These are phyloP conservation scores for Thunnus maccoyii DNA, from an alignment of 2,113 vertebrate species.

Conservation along the genomic window DNA sequence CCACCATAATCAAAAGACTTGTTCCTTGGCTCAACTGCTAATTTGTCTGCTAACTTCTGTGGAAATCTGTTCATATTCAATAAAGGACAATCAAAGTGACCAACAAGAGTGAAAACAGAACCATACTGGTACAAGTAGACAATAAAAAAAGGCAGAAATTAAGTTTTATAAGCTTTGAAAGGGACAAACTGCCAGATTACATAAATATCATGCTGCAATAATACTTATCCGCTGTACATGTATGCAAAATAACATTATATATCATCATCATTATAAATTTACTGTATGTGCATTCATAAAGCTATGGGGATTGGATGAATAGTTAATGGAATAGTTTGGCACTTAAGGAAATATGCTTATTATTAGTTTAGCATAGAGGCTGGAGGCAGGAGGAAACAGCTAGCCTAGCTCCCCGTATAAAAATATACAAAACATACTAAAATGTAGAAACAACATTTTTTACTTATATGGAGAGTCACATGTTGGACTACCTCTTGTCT, in stretches of 20 bases:
- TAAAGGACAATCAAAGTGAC: conserved; percentile 25
- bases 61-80: conserved; percentile 11
- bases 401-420: too few species aligned
- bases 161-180: conserved; percentile 2
- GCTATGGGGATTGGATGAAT: background rate
- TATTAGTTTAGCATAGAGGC: too few species aligned
- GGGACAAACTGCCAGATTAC: background rate
- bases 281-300: background rate
- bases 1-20: conserved; percentile 30
- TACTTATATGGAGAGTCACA: too few species aligned
- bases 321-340: background rate
- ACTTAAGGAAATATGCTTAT: too few species aligned
- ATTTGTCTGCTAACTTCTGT: background rate
- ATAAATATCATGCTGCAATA: background rate
- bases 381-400: too few species aligned
- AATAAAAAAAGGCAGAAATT: background rate
- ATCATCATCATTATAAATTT: background rate
- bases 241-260: background rate
- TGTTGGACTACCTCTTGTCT: too few species aligned
- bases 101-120: conserved; percentile 10
- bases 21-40: conserved; percentile 14
- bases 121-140: background rate
- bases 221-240: background rate
- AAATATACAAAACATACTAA: too few species aligned
- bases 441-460: too few species aligned